Evolutionary conservation across 2,888 invertebrate genomes (phyloP).

Genomic region (Tachina fera): DNA sequence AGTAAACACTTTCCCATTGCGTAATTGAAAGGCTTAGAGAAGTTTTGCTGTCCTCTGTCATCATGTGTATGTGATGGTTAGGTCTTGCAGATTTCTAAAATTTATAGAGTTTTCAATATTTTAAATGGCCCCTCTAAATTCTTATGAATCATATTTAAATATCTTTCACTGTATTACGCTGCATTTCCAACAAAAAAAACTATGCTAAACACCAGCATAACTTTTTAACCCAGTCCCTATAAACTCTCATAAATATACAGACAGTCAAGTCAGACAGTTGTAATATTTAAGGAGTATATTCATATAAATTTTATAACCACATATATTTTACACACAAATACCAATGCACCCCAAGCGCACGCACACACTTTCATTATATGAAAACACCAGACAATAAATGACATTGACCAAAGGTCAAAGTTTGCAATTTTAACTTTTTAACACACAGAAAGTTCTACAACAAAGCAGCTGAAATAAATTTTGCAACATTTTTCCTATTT

Average conservation of each 20-base stretch:
- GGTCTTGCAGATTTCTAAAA: too few species aligned
- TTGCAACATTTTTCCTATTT: constrained; percentile 10
- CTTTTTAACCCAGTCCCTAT: not conserved
- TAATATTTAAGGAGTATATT: constrained; percentile 20
- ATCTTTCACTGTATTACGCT: not conserved
- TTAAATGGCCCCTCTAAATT: too few species aligned
- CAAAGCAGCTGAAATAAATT: not conserved
- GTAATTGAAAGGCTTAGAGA: too few species aligned
- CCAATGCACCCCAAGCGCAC: not conserved
- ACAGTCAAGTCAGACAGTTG: not conserved
- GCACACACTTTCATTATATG: not conserved
- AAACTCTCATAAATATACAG: not conserved
- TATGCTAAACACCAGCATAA: constrained; percentile 5
- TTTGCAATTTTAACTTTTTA: constrained; percentile 67
- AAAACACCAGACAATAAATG: constrained; percentile 59
- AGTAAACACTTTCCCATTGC: too few species aligned
- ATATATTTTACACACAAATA: constrained; percentile 30
- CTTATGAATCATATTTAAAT: not conserved
- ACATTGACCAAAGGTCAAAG: constrained; percentile 69
- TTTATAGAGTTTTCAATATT: too few species aligned
- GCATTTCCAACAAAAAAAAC: not conserved
- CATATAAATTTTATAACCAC: constrained; percentile 47
- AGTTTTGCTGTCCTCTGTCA: too few species aligned
- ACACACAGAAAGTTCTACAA: constrained; percentile 33
- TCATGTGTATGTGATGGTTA: too few species aligned